Percentiles rank a stretch among this genome's conserved stretches.
Conservation (phyloP, 2,888 invertebrate genomes). For the Pollenia amentaria region DNA sequence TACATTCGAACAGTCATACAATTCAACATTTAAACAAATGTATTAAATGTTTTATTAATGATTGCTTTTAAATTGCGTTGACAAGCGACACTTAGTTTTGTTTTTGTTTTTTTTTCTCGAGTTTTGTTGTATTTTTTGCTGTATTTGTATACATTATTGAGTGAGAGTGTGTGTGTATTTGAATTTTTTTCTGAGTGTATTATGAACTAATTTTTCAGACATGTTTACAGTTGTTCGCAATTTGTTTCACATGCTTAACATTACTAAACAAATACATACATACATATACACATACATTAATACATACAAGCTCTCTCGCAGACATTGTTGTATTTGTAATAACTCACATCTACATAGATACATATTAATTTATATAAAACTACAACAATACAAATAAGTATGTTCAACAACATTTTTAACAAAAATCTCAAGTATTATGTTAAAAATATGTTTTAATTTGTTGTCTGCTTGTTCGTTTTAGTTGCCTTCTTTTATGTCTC, state of each 20-base stretch:
- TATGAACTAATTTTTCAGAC: slow-evolving; percentile 75
- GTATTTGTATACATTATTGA: slow-evolving; percentile 23
- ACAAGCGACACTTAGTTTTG: slow-evolving; percentile 76
- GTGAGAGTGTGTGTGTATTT: slow-evolving; percentile 10
- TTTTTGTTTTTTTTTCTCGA: slow-evolving; percentile 35
- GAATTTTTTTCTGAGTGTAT: slow-evolving; percentile 69
- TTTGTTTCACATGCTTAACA: slow-evolving; percentile 75
- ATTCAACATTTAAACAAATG: slow-evolving; percentile 64
- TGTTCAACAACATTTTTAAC: slow-evolving; percentile 67
- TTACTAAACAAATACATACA: slow-evolving; percentile 68
- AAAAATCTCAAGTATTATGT: slow-evolving; percentile 72
- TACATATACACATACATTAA: not conserved
- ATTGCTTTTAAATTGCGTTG: slow-evolving; percentile 83
- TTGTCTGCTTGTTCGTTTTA: slow-evolving; percentile 53
- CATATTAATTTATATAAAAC: slow-evolving; percentile 59
- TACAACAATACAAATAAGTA: slow-evolving; percentile 59
- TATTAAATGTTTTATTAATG: slow-evolving; percentile 80
- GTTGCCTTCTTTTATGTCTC: slow-evolving; percentile 54
- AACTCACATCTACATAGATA: slow-evolving; percentile 31
- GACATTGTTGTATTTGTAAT: slow-evolving; percentile 14
- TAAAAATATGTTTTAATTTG: slow-evolving; percentile 73
- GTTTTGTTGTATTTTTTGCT: slow-evolving; percentile 44
- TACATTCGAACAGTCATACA: slow-evolving; percentile 42
- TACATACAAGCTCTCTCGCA: slow-evolving; percentile 7
- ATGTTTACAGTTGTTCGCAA: slow-evolving; percentile 76